Evolutionary conservation across 2,113 vertebrate genomes (phyloP).

Genomic region (Periophthalmus modestus): DNA sequence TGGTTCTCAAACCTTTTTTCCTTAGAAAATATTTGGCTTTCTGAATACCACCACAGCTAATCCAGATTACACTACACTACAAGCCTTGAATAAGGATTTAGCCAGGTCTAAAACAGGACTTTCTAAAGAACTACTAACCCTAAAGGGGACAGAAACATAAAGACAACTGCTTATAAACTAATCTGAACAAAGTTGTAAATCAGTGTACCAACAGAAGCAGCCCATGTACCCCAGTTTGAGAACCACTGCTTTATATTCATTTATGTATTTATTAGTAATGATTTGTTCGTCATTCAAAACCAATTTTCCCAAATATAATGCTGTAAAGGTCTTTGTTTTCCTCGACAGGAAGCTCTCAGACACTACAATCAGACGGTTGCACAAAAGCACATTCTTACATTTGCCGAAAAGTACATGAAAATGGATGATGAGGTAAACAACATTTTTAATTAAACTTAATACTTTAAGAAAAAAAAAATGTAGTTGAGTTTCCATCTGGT

Average conservation of each 20-base stretch:
- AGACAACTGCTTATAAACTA: no score
- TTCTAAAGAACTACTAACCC: neutral
- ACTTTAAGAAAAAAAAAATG: no score
- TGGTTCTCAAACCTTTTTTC: no score
- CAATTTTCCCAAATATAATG: neutral
- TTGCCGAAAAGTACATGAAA: conserved; percentile 72
- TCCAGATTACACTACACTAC: no score
- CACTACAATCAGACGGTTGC: conserved; percentile 77
- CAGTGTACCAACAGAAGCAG: no score
- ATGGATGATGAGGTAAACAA: conserved; percentile 79
- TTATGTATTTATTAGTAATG: neutral
- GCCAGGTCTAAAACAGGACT: no score
- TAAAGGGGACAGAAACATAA: neutral
- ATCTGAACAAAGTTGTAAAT: no score
- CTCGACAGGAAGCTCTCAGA: conserved; percentile 78
- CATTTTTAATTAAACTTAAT: neutral
- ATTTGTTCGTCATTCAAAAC: neutral
- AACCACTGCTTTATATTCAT: no score
- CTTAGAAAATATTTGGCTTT: no score
- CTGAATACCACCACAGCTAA: no score
- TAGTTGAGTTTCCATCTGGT: neutral
- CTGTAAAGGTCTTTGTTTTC: neutral
- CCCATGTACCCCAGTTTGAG: no score
- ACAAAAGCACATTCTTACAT: conserved; percentile 82
- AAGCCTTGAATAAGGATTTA: no score